Base-by-base conservation (phyloP, 2,888 invertebrate genomes). In the Rhagonycha fulva region DNA sequence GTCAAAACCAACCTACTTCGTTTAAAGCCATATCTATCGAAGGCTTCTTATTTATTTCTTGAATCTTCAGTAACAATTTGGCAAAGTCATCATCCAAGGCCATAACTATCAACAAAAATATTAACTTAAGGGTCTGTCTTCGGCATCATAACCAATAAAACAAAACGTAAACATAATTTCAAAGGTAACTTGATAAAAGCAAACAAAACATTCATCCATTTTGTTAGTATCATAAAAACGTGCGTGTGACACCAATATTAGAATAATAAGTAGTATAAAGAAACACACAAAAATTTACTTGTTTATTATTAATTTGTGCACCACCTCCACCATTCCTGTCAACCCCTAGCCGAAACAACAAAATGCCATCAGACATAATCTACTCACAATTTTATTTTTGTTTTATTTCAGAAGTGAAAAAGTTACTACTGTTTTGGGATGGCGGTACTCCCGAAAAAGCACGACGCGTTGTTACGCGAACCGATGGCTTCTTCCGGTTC, bases 1-100 rank as follows among this genome's bases (percentile, higher is more conserved):
- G 23, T 11, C 10, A n/a, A 62, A 70, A 1, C 12, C 28, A 19
- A 78, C 81, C 78, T 80, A 87, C 88, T 78, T 83, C 80, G 61
- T 83, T 81, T 14, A 87, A 80, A 70, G 84, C 82, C 28, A 81
- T 79, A 75, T 87, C 86, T 67, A 87, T 81, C 71, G 80, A 76
- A 12, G 86, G 84, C 74, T 86, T 87, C 77, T 86, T 87, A n/a
- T 80, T 74, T 76, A 86, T 81, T 10, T 81, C 78, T 66, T 83
- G 83, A 19, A 87, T 70, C 71, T 80, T 78, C 28, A 81, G 72
- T 71, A 86, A 85, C n/a, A 86, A 68, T 14, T 71, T 32, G 0
- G 74, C 75, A 61, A 75, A 67, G 3, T 71, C 24, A 63, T 80
- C 80, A 70, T 72, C 72, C 26, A 67, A 66, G 66, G 47, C 72